phyloP scores from a whole-genome alignment of 2,797 vertebrate species.

The Sebastolobus altivelis region DNA sequence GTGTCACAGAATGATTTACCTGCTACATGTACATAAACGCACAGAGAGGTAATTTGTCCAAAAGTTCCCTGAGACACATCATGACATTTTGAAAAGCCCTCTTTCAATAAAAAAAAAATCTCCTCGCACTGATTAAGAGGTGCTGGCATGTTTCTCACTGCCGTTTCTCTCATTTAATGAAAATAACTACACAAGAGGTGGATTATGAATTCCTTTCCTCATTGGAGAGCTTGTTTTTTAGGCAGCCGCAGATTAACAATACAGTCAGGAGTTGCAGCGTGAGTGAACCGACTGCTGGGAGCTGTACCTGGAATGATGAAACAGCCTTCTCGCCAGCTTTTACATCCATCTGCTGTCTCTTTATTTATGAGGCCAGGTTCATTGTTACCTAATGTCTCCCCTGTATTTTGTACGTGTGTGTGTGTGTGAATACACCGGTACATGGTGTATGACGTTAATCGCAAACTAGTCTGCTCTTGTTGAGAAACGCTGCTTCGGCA shows the following conservation, averaged over 20 bases:
- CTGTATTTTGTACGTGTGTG: constrained; percentile 1
- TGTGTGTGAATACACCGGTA: neutral
- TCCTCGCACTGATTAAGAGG: constrained; percentile 43
- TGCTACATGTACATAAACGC: constrained; percentile 18
- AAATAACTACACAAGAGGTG: constrained; percentile 31
- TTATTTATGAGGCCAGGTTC: constrained; percentile 29
- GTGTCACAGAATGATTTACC: neutral
- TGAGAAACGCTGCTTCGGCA: constrained; percentile 55
- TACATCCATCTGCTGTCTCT: constrained; percentile 40
- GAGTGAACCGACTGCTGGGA: constrained; percentile 43
- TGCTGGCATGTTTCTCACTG: constrained; percentile 2
- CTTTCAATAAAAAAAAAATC: constrained; percentile 12
- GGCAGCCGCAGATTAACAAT: constrained; percentile 39
- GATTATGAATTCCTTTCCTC: constrained; percentile 47
- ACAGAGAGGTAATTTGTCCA: constrained; percentile 3
- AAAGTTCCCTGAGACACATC: constrained; percentile 20
- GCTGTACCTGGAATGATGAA: constrained; percentile 41
- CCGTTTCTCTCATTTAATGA: constrained; percentile 18
- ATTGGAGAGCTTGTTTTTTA: constrained; percentile 22
- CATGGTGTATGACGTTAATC: constrained; percentile 12
- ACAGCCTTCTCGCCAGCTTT: constrained; percentile 32
- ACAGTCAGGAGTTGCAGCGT: constrained; percentile 38
- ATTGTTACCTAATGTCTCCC: constrained; percentile 7
- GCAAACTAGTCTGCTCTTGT: constrained; percentile 46
- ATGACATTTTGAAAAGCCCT: constrained; percentile 16